Evolutionary conservation across 2,113 vertebrate genomes (phyloP).

Genomic region (Oncorhynchus gorbuscha): DNA sequence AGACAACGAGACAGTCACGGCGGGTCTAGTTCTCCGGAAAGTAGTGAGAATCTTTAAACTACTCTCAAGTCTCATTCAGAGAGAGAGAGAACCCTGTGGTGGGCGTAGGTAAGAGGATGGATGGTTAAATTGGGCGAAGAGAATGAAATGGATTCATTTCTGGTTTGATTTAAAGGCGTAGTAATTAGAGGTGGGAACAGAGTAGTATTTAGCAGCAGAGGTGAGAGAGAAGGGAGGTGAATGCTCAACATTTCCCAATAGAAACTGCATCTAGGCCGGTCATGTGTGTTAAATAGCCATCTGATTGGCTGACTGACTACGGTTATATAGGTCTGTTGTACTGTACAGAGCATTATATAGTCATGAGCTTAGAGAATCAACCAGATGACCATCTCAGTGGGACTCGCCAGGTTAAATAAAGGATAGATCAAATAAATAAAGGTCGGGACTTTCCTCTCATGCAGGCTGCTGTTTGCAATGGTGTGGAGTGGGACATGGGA

Average conservation of each 20-base stretch:
- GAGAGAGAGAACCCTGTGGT: background rate
- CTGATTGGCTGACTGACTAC: no score
- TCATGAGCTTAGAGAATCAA: constrained; percentile 2
- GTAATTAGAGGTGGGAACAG: no score
- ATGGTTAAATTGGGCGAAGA: constrained; percentile 28
- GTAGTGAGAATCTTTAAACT: background rate
- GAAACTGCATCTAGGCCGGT: no score
- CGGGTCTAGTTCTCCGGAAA: background rate
- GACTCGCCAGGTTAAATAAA: constrained; percentile 17
- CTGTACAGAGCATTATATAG: no score
- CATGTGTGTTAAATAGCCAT: no score
- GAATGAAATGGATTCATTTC: constrained; percentile 21
- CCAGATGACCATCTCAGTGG: constrained; percentile 24
- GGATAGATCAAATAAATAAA: constrained; percentile 16
- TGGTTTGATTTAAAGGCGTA: constrained; percentile 9
- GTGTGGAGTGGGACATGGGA: background rate
- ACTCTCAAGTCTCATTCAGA: background rate
- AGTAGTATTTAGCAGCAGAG: no score
- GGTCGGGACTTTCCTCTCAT: background rate
- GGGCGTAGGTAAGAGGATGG: constrained; percentile 30
- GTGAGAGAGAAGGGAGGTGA: no score
- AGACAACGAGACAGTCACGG: background rate
- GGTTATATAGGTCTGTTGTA: no score
- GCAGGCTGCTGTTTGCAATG: constrained; percentile 3
- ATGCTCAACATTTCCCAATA: no score